Percentiles rank a stretch among this genome's conserved stretches.
These are phyloP conservation scores for Elanus axillaris DNA, from an alignment of 2,113 vertebrate genomes.

Conservation along the genomic window DNA sequence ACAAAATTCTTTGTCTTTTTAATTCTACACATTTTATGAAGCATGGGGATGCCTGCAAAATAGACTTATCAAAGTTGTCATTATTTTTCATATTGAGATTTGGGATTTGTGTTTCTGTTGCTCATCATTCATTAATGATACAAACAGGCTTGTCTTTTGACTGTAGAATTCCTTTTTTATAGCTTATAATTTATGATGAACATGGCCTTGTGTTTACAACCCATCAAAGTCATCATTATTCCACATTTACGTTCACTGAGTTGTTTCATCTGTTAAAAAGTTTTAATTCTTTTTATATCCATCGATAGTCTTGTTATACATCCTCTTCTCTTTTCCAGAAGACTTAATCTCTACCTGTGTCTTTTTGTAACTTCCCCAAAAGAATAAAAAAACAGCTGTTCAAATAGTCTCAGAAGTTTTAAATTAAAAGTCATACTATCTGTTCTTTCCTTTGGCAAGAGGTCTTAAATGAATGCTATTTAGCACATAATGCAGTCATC, in stretches of 20 bases:
- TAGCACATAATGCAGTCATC: neutral
- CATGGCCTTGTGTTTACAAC: slow-evolving; percentile 59
- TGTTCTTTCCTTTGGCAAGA: slow-evolving; percentile 28
- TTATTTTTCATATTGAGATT: slow-evolving; percentile 24
- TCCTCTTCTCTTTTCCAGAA: slow-evolving; percentile 39
- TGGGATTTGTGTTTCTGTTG: slow-evolving; percentile 36
- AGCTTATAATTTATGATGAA: slow-evolving; percentile 60
- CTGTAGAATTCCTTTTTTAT: slow-evolving; percentile 35
- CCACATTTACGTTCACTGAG: slow-evolving; percentile 44
- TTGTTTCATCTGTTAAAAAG: slow-evolving; percentile 55
- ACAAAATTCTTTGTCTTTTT: slow-evolving; percentile 21
- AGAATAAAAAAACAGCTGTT: slow-evolving; percentile 23
- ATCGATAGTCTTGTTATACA: slow-evolving; percentile 11
- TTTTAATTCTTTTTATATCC: slow-evolving; percentile 1
- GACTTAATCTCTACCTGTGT: slow-evolving; percentile 27
- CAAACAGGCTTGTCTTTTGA: slow-evolving; percentile 62
- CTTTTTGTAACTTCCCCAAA: neutral
- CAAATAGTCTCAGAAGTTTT: slow-evolving; percentile 41
- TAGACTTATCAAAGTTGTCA: slow-evolving; percentile 40
- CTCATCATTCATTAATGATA: slow-evolving; percentile 48
- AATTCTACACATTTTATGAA: slow-evolving; percentile 20
- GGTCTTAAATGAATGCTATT: slow-evolving; percentile 23
- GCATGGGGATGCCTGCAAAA: neutral
- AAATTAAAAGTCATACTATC: neutral
- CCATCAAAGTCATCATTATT: slow-evolving; percentile 66